A percentile compares a stretch with the other conserved stretches of the same genome.
These are phyloP conservation scores for Hanleya hanleyi DNA, from an alignment of 2,888 invertebrate genomes.

Conservation along the genomic window DNA sequence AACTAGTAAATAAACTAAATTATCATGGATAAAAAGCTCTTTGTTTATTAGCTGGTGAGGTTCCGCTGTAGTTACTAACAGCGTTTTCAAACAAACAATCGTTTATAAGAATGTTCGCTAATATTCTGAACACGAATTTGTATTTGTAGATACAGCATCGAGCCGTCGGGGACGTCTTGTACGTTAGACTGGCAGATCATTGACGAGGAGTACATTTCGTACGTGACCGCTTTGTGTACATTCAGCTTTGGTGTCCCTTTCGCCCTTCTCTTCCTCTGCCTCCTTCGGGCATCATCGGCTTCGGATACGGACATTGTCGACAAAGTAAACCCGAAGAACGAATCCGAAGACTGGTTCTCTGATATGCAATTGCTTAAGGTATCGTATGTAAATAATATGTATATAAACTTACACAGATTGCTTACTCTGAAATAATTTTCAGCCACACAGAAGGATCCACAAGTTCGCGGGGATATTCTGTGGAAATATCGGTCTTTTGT, in stretches of 20 bases:
- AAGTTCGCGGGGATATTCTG: too few relatives aligned
- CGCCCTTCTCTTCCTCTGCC: conserved; percentile 25
- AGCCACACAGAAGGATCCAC: too few relatives aligned
- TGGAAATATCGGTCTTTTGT: too few relatives aligned
- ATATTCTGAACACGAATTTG: not conserved
- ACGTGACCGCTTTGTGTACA: conserved; percentile 49
- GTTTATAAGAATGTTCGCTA: not conserved
- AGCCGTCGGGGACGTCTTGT: conserved; percentile 59
- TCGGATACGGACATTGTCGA: not conserved
- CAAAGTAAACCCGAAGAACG: conserved; percentile 7
- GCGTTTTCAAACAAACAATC: too few relatives aligned
- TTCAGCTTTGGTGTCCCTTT: conserved; percentile 46
- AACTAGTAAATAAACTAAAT: too few relatives aligned
- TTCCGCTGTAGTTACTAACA: too few relatives aligned
- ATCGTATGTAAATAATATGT: too few relatives aligned
- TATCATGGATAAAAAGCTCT: too few relatives aligned
- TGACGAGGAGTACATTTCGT: conserved; percentile 55
- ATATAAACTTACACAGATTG: too few relatives aligned
- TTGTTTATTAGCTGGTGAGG: too few relatives aligned
- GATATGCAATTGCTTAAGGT: conserved; percentile 46
- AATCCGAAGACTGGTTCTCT: conserved; percentile 37
- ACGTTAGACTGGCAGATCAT: conserved; percentile 64
- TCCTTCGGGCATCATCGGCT: conserved; percentile 19
- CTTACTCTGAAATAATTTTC: too few relatives aligned
- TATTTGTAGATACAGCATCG: conserved; percentile 46